Evolutionary conservation across 2,797 vertebrate species (phyloP).

Genomic region (Trachops cirrhosus): DNA sequence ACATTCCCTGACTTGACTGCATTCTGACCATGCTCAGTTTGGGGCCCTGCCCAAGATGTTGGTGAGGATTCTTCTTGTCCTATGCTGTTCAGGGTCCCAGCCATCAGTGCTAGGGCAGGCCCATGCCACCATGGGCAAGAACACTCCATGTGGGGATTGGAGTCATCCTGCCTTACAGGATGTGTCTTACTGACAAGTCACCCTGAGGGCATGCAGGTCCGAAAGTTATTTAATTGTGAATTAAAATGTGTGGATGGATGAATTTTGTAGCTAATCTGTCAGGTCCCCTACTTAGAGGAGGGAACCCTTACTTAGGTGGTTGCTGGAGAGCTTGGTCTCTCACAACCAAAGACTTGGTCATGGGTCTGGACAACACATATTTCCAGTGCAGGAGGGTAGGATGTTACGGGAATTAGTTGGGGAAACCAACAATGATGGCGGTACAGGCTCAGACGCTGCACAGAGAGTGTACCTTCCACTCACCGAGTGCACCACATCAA

Average conservation of each 20-base stretch:
- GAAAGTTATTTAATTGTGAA: constrained; percentile 42
- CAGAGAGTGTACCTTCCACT: not conserved
- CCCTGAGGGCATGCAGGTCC: not conserved
- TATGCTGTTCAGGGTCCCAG: not conserved
- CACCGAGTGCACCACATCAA: not conserved
- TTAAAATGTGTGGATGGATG: constrained; percentile 13
- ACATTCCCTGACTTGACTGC: not conserved
- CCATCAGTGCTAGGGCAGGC: not conserved
- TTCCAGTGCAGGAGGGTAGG: not conserved
- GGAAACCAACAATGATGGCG: not conserved
- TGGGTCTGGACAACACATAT: not conserved
- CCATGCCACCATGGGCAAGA: not conserved
- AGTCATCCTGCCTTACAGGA: constrained; percentile 12
- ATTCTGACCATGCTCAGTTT: not conserved
- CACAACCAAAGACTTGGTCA: not conserved
- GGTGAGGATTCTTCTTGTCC: not conserved
- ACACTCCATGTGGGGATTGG: not conserved
- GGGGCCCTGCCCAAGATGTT: not conserved
- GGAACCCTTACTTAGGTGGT: too few relatives aligned
- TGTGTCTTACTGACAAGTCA: constrained; percentile 11
- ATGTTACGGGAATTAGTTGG: not conserved
- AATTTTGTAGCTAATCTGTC: constrained; percentile 9
- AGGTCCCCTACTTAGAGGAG: not conserved
- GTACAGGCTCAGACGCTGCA: not conserved
- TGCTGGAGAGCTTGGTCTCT: not conserved